A percentile compares a stretch with the other conserved stretches of the same genome.
These are phyloP conservation scores for Oophaga sylvatica DNA, from an alignment of 2,797 vertebrate species.

Conservation along the genomic window DNA sequence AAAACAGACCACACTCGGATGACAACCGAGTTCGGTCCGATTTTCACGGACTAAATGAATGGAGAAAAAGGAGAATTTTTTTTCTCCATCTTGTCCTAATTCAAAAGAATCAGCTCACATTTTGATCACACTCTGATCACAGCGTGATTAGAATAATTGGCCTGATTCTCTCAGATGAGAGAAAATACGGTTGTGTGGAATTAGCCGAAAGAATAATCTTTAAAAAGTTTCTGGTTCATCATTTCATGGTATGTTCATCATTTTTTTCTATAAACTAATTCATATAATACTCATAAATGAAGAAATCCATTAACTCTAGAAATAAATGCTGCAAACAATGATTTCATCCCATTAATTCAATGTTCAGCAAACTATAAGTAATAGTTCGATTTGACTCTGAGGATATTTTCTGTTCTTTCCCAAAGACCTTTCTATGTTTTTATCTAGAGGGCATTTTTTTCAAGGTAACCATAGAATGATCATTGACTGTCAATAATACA, in stretches of 20 bases:
- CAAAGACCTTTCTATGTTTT: neutral
- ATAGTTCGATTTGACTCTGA: neutral
- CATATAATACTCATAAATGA: neutral
- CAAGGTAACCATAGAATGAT: conserved; percentile 10
- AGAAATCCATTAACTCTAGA: neutral
- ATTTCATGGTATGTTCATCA: neutral
- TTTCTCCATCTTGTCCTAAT: too few species aligned
- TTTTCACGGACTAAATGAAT: too few species aligned
- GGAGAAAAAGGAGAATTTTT: too few species aligned
- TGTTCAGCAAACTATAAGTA: neutral
- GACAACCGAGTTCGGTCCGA: too few species aligned
- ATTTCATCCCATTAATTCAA: neutral
- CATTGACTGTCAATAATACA: conserved; percentile 14
- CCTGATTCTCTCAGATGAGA: too few species aligned
- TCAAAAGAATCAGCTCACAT: too few species aligned
- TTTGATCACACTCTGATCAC: too few species aligned
- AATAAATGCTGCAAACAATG: neutral
- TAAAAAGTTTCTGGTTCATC: neutral
- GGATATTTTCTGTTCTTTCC: neutral
- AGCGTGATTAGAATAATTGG: too few species aligned
- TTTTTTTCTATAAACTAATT: neutral
- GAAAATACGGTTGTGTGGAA: too few species aligned
- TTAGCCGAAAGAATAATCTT: neutral
- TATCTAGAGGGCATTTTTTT: neutral
- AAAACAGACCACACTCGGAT: too few species aligned